Percentiles rank a stretch among this genome's conserved stretches.
These are phyloP conservation scores for Hemicrepidius hirtus DNA, from an alignment of 2,888 invertebrate species.

Conservation along the genomic window DNA sequence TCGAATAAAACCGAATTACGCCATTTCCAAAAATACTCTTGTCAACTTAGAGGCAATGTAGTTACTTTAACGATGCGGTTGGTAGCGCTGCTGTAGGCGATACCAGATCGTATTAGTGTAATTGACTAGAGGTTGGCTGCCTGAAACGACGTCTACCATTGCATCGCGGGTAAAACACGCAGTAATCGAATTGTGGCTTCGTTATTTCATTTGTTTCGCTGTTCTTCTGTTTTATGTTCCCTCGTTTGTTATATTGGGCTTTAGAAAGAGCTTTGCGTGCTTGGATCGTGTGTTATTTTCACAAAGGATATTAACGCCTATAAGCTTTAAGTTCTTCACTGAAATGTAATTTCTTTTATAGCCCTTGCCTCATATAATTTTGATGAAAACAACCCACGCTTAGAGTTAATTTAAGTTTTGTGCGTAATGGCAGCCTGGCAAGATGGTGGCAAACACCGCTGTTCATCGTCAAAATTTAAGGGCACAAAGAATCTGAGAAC, in stretches of 20 bases:
- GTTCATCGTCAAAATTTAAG: not conserved
- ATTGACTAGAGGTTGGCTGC: constrained; percentile 70
- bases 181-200: constrained; percentile 67
- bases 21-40: constrained; percentile 58
- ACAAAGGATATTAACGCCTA: constrained; percentile 50
- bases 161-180: constrained; percentile 70
- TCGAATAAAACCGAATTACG: constrained; percentile 52
- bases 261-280: constrained; percentile 51
- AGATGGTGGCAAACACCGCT: not conserved
- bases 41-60: constrained; percentile 60
- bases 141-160: constrained; percentile 76
- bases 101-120: constrained; percentile 68
- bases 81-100: constrained; percentile 59
- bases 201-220: constrained; percentile 63
- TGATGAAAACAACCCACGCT: constrained; percentile 1
- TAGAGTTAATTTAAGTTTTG: not conserved
- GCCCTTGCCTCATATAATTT: constrained; percentile 18
- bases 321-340: constrained; percentile 41
- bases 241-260: constrained; percentile 54
- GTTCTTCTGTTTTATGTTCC: constrained; percentile 61
- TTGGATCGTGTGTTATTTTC: constrained; percentile 48
- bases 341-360: constrained; percentile 46
- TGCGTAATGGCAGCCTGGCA: not conserved
- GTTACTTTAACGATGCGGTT: constrained; percentile 61
- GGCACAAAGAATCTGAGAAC: not conserved